A percentile compares a stretch with the other conserved stretches of the same genome.
These are phyloP conservation scores for Dryocosmus kuriphilus DNA, from an alignment of 2,888 invertebrate genomes.

Conservation along the genomic window DNA sequence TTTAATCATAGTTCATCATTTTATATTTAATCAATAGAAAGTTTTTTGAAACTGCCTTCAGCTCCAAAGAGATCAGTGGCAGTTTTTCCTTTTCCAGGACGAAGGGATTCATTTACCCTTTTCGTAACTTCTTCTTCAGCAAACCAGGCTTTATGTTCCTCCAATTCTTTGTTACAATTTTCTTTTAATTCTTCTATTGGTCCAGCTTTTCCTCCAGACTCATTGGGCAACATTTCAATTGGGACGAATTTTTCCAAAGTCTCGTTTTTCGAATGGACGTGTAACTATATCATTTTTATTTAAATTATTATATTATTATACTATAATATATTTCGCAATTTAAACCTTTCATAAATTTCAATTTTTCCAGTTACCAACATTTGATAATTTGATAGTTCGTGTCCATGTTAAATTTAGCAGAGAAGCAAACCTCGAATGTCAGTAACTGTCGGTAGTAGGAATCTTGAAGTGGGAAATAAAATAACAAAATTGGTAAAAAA, in stretches of 20 bases:
- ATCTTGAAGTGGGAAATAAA: too few species aligned
- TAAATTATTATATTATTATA: too few species aligned
- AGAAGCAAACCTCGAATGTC: too few species aligned
- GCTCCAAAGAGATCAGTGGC: constrained; percentile 82
- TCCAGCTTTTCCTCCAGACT: constrained; percentile 82
- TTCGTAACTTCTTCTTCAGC: constrained; percentile 79
- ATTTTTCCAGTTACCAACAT: too few species aligned
- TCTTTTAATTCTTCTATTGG: constrained; percentile 66
- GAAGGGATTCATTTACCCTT: constrained; percentile 81
- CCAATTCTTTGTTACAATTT: constrained; percentile 64
- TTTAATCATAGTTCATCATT: too few species aligned
- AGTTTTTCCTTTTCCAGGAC: constrained; percentile 83
- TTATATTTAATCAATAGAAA: constrained; percentile 54
- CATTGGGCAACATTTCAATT: constrained; percentile 81
- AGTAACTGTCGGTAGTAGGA: too few species aligned
- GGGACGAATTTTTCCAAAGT: constrained; percentile 80
- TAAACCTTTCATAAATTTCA: too few species aligned
- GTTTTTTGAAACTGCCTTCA: constrained; percentile 82
- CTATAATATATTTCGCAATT: too few species aligned
- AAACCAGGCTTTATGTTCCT: constrained; percentile 74
- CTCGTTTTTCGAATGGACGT: constrained; percentile 79
- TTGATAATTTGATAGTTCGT: too few species aligned
- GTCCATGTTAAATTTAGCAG: too few species aligned
- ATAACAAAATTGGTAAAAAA: too few species aligned
- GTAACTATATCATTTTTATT: constrained; percentile 62